Base-by-base conservation (phyloP, 2,797 vertebrate genomes). In the Crenuchus spilurus region DNA sequence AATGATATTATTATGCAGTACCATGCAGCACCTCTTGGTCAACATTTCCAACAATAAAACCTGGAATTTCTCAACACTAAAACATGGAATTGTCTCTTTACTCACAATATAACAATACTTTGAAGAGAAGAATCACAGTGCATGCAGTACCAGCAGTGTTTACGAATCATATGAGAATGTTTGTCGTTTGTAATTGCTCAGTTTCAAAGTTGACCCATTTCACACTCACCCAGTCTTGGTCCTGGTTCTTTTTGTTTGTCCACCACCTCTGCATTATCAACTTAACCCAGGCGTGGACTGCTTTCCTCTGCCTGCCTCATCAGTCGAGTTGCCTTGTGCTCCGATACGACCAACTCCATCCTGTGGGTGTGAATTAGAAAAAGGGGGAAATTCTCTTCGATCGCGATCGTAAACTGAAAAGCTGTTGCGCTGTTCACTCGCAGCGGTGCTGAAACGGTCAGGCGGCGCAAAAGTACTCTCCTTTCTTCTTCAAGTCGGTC, bases 361-460 rank as follows among this genome's bases (percentile, higher is more conserved):
- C 79, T 80, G 28, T 60, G 63, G 44, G 63, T 16, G 31, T 75
- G 55, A 62, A 77, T 24, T 26, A 42, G 9, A 41, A 26, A 81
- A 90, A 91, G 6, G 22, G 37, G 5, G 6, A 69, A 77, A 86
- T 85, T 71, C 77, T 57, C 74, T 70, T 81, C 79, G 41, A 79
- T 73, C 65, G 49, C 65, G 46, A 60, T n/a, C 26, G 46, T 42
- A 75, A 24, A 28, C n/a, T 18, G 13, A 72, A 70, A 69, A 79
- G 71, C 82, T 83, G 76, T 81, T 83, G 86, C 87, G 88, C 88
- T 88, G 90, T 89, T 86, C 87, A 76, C 78, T 52, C 67, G 77
- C 89, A 90, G 90, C 88, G 88, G 79, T 80, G 80, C 83, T 87
- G 86, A 87, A 90, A 88, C 11, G 67, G 18, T 26, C 42, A 31